phyloP scores from a whole-genome alignment of 1,140 invertebrate species.

The Magallana gigas region DNA sequence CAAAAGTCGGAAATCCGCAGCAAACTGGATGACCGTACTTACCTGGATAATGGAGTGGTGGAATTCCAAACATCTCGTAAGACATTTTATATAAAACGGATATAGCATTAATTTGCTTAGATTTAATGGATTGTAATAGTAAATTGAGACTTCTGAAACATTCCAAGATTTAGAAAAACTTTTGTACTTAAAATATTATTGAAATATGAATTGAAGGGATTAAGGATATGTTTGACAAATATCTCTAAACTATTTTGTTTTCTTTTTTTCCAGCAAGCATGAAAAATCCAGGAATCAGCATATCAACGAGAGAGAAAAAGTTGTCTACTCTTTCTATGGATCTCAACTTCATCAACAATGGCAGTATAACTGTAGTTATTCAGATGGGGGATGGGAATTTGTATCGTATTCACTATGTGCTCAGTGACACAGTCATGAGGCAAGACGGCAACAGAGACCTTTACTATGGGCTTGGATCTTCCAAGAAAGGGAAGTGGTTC shows the following conservation, averaged over 20 bases:
- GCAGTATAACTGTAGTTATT: conserved; percentile 88
- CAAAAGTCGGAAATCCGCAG: conserved; percentile 58
- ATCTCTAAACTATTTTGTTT: conserved; percentile 33
- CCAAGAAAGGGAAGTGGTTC: conserved; percentile 85
- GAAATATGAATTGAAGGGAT: no score
- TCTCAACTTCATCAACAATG: conserved; percentile 86
- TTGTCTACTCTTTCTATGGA: conserved; percentile 86
- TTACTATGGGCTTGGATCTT: conserved; percentile 90
- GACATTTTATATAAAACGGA: neutral
- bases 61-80: conserved; percentile 75
- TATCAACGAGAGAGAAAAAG: conserved; percentile 84
- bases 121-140: no score
- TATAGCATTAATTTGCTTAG: neutral
- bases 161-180: no score
- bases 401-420: conserved; percentile 91
- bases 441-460: conserved; percentile 87
- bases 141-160: no score
- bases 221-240: no score
- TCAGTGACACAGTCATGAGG: conserved; percentile 86
- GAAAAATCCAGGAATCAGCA: conserved; percentile 84
- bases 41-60: conserved; percentile 61
- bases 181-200: no score
- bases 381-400: conserved; percentile 86
- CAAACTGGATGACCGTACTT: conserved; percentile 61
- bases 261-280: conserved; percentile 81